Base-by-base conservation (phyloP, 1,140 invertebrate species). In the Neodiprion virginianus region DNA sequence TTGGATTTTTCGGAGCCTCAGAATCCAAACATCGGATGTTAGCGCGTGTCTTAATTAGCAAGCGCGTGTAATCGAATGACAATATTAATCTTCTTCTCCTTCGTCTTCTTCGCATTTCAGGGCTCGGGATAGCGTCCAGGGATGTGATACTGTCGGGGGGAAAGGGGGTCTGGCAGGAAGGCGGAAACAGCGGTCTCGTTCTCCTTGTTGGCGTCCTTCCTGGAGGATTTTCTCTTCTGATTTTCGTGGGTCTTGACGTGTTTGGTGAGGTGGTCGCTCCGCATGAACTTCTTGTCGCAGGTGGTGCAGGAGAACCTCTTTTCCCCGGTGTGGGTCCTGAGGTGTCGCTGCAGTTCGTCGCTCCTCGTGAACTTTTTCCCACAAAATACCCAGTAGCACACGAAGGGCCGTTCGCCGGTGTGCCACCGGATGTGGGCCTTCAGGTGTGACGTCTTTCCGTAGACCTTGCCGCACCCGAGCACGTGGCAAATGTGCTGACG, bases 371-470 rank as follows among this genome's bases (percentile, higher is more conserved):
- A 98, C 17, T 92, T 89, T 90, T 97, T 97, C 1, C 93, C 93
- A 82, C 96, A 98, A 48, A 93, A 93, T 4, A 93, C 81, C 95
- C 95, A 96, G 48, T 92, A 91, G 84, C 96, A 98, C 0, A 90
- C 85, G 79, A 93, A 94, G 0, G 93, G 93, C 40, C 94, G 87
- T 81, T 96, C 95, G 1, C 95, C 95, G 0, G 93, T 94, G 78
- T 96, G 95, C 94, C 93, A 96, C 53, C 96, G 90, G 0, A 97
- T 85, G 87, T 97, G 96, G 0, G 96, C 96, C 81, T 97, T 93
- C 21, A 98, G 85, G 84, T 98, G 96, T 0, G 95, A 97, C 0
- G 96, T 97, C 84, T 98, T 98, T 0, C 95, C 95, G 82, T 98
- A 98, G 10, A 96, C 92, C 85, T 97, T 97, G 73, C 93, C 93